Evolutionary conservation across 2,888 invertebrate species (phyloP), one percentile per base, ranked within the genome.

Genomic region (Zhuqinia jingwanae): DNA sequence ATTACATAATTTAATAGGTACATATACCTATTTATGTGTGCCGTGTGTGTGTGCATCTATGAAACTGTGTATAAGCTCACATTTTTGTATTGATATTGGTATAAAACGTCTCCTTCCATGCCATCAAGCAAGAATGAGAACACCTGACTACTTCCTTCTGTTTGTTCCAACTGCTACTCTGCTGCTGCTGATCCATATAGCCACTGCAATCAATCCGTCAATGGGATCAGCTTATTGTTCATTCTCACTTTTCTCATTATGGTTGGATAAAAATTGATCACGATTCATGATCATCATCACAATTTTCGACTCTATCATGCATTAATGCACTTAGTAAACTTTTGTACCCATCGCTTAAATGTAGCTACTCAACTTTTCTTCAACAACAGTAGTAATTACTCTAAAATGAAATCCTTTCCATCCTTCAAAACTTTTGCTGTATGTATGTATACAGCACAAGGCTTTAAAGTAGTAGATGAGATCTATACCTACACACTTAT

Each of bases 71-170:
- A 1, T 11, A 22, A 56, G 56, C 17, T 27, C 1, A n/a, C 15
- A 2, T 65, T 65, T 65, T 17, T 36, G 63, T 36, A n/a, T n/a
- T n/a, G n/a, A n/a, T n/a, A n/a, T n/a, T n/a, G n/a, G n/a, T n/a
- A n/a, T n/a, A n/a, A n/a, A n/a, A n/a, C n/a, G n/a, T n/a, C n/a
- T n/a, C n/a, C n/a, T n/a, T n/a, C n/a, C n/a, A n/a, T n/a, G n/a
- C n/a, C n/a, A n/a, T n/a, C n/a, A 8, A 56, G 20, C 17, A 56
- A 20, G 17, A 45, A n/a, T n/a, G 17, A 45, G 68, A 70, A 73
- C 85, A 79, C 85, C 85, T 85, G 85, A 85, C 85, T 79, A 73
- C 85, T 85, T 85, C 70, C 79, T 79, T 47, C 84, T 68, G 42
- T n/a, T n/a, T n/a, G n/a, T n/a, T 22, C 2, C 3, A 56, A 47